Base-by-base conservation (phyloP, 2,888 invertebrate genomes). In the Abrostola tripartita region DNA sequence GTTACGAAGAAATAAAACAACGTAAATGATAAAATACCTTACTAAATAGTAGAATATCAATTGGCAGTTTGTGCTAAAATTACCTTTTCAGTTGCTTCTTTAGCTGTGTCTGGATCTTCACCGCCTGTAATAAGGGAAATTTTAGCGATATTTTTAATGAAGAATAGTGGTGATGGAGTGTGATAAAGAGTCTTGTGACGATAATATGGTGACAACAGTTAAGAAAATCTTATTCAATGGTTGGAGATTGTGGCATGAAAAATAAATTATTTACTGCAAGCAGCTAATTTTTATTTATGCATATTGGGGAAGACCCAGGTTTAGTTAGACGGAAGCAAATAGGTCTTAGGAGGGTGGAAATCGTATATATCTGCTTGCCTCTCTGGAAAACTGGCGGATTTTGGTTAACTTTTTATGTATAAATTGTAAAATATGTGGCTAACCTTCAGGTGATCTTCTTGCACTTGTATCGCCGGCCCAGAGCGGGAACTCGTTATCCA, bases 361-460 rank as follows among this genome's bases (percentile, higher is more conserved):
- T n/a, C n/a, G n/a, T n/a, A n/a, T n/a, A n/a, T n/a, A n/a, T n/a
- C n/a, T n/a, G n/a, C n/a, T n/a, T n/a, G n/a, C n/a, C n/a, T n/a
- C n/a, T n/a, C n/a, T n/a, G n/a, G n/a, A n/a, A n/a, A n/a, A n/a
- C n/a, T n/a, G n/a, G n/a, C n/a, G n/a, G n/a, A n/a, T n/a, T n/a
- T n/a, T n/a, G n/a, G 7, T 1, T n/a, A 49, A 24, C 35, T 38
- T 6, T n/a, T n/a, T n/a, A n/a, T n/a, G n/a, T n/a, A n/a, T n/a
- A n/a, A n/a, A n/a, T n/a, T n/a, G n/a, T n/a, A n/a, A n/a, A 36
- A 52, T 24, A 38, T 49, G 40, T 52, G 37, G 10, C 42, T 58
- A 95, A 93, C 97, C 97, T 95, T 97, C 97, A 0, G 97, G 97
- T 52, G 97, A 97, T 78, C 97, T 95, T 65, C 97, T 93, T 87